These are phyloP conservation scores for Tetanocera ferruginea DNA, from an alignment of 2,888 invertebrate genomes.

Conservation along the genomic window DNA sequence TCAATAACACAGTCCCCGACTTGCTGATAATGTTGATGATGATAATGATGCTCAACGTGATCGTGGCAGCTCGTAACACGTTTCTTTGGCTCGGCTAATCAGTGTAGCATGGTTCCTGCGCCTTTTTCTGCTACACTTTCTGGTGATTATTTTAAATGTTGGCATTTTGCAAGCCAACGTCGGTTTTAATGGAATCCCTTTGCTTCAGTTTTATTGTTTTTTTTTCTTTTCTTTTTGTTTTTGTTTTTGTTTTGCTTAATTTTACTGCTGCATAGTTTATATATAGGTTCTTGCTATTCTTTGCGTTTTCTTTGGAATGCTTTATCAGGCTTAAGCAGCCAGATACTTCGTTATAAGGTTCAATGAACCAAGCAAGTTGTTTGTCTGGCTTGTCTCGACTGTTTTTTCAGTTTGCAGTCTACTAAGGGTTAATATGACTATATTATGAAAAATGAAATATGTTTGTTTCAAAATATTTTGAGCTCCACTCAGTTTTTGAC, in stretches of 20 bases:
- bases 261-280: background rate
- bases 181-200: slow-evolving; percentile 14
- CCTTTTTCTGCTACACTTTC: slow-evolving; percentile 8
- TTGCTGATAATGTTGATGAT: background rate
- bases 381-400: background rate
- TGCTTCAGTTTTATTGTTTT: background rate
- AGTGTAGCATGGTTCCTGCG: slow-evolving; percentile 31
- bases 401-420: background rate
- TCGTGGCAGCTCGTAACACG: slow-evolving; percentile 12
- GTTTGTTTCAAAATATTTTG: no score
- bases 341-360: background rate
- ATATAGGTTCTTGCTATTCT: background rate
- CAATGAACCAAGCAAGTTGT: background rate
- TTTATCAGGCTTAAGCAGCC: background rate
- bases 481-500: no score
- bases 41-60: background rate
- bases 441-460: no score
- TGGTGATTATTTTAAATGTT: slow-evolving; percentile 10
- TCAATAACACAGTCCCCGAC: slow-evolving; percentile 59
- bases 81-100: slow-evolving; percentile 5
- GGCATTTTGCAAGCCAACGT: background rate
- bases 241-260: background rate
- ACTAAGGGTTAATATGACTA: background rate
- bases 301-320: background rate
- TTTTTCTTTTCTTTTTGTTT: background rate